A percentile compares a stretch with the other conserved stretches of the same genome.
Conservation (phyloP, 2,113 vertebrate species). For the Tetraodon nigroviridis region DNA sequence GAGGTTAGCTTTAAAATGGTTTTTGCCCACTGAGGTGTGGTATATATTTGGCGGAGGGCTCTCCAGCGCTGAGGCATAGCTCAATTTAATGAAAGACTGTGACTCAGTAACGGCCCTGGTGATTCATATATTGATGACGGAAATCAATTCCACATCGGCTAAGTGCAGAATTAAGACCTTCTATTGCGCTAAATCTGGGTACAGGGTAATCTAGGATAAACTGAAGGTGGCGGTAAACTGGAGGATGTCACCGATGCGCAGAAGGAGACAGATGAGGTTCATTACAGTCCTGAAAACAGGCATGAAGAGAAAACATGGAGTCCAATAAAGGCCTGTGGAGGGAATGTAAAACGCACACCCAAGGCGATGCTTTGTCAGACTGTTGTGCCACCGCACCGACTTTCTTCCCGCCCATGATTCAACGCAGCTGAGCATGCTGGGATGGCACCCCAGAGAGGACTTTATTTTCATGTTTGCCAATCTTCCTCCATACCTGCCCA, state of each 20-base stretch:
- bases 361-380: conserved; percentile 52
- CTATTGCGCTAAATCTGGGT: conserved; percentile 58
- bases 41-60: conserved; percentile 69
- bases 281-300: conserved; percentile 59
- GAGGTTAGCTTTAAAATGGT: conserved; percentile 75
- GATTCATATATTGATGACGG: conserved; percentile 80
- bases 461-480: conserved; percentile 71
- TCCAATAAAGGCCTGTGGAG: conserved; percentile 43
- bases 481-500: conserved; percentile 67
- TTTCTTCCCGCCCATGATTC: conserved; percentile 68
- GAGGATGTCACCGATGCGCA: conserved; percentile 57
- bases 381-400: conserved; percentile 53
- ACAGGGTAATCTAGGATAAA: conserved; percentile 54
- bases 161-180: conserved; percentile 67
- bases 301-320: conserved; percentile 59
- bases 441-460: conserved; percentile 68
- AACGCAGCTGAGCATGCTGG: conserved; percentile 44
- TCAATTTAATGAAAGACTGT: conserved; percentile 86
- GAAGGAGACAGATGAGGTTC: conserved; percentile 60
- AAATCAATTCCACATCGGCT: conserved; percentile 78
- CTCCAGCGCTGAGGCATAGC: conserved; percentile 72
- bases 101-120: conserved; percentile 77
- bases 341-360: conserved; percentile 48
- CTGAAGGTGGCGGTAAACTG: conserved; percentile 56
- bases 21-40: conserved; percentile 68